Percentiles rank a stretch among this genome's conserved stretches.
These are phyloP conservation scores for Eubasilissa splendida DNA, from an alignment of 2,888 invertebrate genomes.

Conservation along the genomic window DNA sequence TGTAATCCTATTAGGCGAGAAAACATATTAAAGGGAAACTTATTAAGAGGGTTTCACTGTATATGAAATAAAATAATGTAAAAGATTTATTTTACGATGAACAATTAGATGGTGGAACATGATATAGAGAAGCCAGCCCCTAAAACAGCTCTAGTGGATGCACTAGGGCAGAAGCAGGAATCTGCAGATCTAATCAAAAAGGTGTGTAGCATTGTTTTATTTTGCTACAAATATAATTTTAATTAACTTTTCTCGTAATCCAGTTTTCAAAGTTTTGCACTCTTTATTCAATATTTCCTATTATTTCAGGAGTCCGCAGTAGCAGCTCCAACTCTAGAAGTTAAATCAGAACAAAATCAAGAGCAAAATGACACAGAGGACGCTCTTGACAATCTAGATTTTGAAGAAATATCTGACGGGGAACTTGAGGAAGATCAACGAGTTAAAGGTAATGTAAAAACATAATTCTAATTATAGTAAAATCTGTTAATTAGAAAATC, in stretches of 20 bases:
- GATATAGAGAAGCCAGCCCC: constrained; percentile 40
- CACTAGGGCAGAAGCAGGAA: constrained; percentile 13
- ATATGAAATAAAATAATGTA: too few species aligned
- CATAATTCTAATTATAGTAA: too few species aligned
- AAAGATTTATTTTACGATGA: too few species aligned
- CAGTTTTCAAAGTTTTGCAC: too few species aligned
- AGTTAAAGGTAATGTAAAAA: constrained; percentile 67
- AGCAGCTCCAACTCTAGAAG: constrained; percentile 27
- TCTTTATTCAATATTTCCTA: neutral
- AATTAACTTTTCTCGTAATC: too few species aligned
- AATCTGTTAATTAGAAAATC: too few species aligned
- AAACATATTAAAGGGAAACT: too few species aligned
- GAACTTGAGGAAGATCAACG: constrained; percentile 88
- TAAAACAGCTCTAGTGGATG: constrained; percentile 10
- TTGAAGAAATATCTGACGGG: constrained; percentile 93
- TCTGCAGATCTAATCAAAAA: constrained; percentile 30
- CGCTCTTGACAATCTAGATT: constrained; percentile 83
- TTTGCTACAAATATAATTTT: too few species aligned
- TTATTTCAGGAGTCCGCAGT: constrained; percentile 32
- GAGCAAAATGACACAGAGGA: constrained; percentile 79
- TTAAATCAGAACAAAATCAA: constrained; percentile 61
- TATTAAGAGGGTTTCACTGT: too few species aligned
- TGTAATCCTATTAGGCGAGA: too few species aligned
- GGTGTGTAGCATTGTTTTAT: neutral
- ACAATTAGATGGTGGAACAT: constrained; percentile 48